These are phyloP conservation scores for Delphinus delphis DNA, from an alignment of 2,113 vertebrate species.

Conservation along the genomic window DNA sequence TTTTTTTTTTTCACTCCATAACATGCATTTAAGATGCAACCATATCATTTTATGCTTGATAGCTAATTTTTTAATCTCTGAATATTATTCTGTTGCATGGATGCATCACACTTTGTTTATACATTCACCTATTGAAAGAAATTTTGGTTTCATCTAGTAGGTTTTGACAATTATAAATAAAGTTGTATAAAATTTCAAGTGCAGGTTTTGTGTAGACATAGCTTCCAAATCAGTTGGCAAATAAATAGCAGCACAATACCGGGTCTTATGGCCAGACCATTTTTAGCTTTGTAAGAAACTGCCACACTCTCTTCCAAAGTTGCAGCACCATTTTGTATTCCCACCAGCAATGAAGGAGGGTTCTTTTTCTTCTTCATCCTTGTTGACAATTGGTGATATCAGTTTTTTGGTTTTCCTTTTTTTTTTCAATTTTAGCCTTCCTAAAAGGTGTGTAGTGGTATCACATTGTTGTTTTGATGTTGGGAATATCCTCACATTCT, in stretches of 20 bases:
- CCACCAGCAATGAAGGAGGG: too few relatives aligned
- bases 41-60: not conserved
- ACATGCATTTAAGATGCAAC: not conserved
- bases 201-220: not conserved
- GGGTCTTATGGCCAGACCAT: not conserved
- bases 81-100: not conserved
- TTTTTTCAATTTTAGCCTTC: not conserved
- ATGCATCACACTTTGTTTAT: not conserved
- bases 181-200: too few relatives aligned
- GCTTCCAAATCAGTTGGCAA: not conserved
- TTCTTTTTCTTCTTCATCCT: not conserved
- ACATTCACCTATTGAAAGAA: not conserved
- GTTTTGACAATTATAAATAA: not conserved
- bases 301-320: too few relatives aligned
- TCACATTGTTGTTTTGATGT: not conserved
- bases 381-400: too few relatives aligned
- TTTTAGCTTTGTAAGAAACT: not conserved
- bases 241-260: not conserved
- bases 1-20: not conserved
- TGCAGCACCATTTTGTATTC: too few relatives aligned
- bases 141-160: not conserved
- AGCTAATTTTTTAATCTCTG: not conserved
- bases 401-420: too few relatives aligned
- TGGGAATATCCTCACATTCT: not conserved
- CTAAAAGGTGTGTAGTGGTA: not conserved